A percentile compares a stretch with the other conserved stretches of the same genome.
Conservation (phyloP, 2,113 vertebrate genomes). For the Marmota flaviventris region DNA sequence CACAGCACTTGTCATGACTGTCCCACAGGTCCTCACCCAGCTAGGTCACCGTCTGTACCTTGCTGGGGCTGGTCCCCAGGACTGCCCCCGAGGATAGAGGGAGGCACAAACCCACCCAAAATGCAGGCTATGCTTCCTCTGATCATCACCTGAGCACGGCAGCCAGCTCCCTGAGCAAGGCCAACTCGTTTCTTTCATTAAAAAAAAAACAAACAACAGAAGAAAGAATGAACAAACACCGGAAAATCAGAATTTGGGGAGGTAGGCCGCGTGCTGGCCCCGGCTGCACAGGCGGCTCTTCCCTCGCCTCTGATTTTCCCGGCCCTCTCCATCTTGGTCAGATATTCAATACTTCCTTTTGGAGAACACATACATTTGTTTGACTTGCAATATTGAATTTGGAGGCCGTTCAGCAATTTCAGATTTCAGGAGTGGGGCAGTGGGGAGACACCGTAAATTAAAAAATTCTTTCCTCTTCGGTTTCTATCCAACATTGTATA, state of each 20-base stretch:
- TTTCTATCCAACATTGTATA: slow-evolving; percentile 81
- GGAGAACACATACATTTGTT: slow-evolving; percentile 78
- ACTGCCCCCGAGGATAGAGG: neutral
- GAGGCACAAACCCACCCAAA: neutral
- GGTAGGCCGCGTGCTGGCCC: neutral
- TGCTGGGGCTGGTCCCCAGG: neutral
- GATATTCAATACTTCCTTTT: slow-evolving; percentile 81
- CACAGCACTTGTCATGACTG: neutral
- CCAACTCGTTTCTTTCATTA: slow-evolving; percentile 33
- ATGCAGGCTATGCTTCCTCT: neutral
- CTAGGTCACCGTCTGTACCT: neutral
- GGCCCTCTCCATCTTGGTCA: slow-evolving; percentile 61
- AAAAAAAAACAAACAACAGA: neutral
- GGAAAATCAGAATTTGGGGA: slow-evolving; percentile 35
- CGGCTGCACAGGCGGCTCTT: neutral
- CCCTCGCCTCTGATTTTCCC: slow-evolving; percentile 22
- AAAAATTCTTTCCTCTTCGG: slow-evolving; percentile 82
- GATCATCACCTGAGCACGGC: neutral
- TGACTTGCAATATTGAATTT: slow-evolving; percentile 81
- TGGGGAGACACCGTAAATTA: slow-evolving; percentile 79
- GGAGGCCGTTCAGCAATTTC: slow-evolving; percentile 78
- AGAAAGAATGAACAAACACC: neutral
- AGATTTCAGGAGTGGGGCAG: slow-evolving; percentile 78
- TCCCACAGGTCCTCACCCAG: neutral
- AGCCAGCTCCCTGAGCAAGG: neutral